These are phyloP conservation scores for Steinernema feltiae DNA, from an alignment of 1,140 invertebrate genomes.

Conservation along the genomic window DNA sequence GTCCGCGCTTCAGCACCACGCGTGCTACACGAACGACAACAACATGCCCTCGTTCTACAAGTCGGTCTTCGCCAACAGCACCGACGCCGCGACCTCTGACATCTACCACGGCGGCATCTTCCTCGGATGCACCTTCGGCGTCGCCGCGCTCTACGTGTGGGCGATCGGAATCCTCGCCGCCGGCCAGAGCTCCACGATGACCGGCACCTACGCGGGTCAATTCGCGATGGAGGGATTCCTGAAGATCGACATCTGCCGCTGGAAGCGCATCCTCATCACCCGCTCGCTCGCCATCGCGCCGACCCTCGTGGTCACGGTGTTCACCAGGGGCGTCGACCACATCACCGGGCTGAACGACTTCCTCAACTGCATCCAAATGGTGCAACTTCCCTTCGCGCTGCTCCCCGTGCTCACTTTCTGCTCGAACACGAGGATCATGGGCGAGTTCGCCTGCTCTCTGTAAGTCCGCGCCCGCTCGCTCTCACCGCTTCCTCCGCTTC, in stretches of 20 bases:
- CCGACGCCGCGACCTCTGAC: slow-evolving; percentile 67
- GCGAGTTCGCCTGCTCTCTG: slow-evolving; percentile 72
- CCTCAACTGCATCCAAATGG: slow-evolving; percentile 66
- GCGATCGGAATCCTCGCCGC: slow-evolving; percentile 80
- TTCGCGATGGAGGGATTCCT: slow-evolving; percentile 74
- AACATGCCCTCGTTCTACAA: slow-evolving; percentile 38
- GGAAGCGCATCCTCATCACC: slow-evolving; percentile 80
- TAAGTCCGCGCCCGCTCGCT: slow-evolving; percentile 59
- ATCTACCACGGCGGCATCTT: slow-evolving; percentile 78
- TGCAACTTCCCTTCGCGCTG: slow-evolving; percentile 65
- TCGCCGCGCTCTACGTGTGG: slow-evolving; percentile 78
- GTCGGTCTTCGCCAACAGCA: slow-evolving; percentile 60
- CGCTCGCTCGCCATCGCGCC: slow-evolving; percentile 79
- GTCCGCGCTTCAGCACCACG: slow-evolving; percentile 16
- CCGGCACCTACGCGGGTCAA: slow-evolving; percentile 66
- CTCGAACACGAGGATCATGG: slow-evolving; percentile 73
- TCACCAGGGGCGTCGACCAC: slow-evolving; percentile 67
- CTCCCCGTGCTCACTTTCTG: slow-evolving; percentile 82
- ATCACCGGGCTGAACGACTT: slow-evolving; percentile 79
- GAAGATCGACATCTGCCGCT: slow-evolving; percentile 76
- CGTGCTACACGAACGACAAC: slow-evolving; percentile 32
- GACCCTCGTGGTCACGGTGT: slow-evolving; percentile 71
- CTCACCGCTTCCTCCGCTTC: slow-evolving; percentile 18
- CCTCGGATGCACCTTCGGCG: slow-evolving; percentile 75
- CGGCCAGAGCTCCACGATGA: slow-evolving; percentile 84